Evolutionary conservation across 92 coral and sea anemone species (phyloP).

Genomic region (Micromussa lordhowensis): DNA sequence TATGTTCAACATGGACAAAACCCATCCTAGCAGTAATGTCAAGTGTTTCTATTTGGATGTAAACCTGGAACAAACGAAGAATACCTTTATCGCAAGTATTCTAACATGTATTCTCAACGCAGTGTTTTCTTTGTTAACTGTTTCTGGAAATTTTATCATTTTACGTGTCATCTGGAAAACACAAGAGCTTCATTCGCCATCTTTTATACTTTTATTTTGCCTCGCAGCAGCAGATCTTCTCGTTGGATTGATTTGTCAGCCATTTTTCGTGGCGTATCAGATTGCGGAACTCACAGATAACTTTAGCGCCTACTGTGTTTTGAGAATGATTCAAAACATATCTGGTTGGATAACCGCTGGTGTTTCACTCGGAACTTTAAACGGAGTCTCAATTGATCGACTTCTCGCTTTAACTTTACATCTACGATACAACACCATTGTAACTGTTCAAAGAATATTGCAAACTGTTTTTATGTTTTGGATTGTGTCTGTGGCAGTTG

Average conservation of each 20-base stretch:
- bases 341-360: constrained; percentile 35
- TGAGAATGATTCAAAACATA: constrained; percentile 11
- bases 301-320: neutral
- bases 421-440: constrained; percentile 31
- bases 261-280: constrained; percentile 27
- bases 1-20: neutral
- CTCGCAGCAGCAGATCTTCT: constrained; percentile 39
- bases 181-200: constrained; percentile 13
- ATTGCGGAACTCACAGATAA: neutral
- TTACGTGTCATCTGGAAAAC: constrained; percentile 7
- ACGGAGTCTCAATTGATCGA: constrained; percentile 32
- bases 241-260: constrained; percentile 30
- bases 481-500: constrained; percentile 1
- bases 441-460: constrained; percentile 20
- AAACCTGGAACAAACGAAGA: neutral
- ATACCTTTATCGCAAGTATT: constrained; percentile 15
- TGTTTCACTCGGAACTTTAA: constrained; percentile 24
- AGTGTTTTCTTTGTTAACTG: constrained; percentile 15
- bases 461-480: constrained; percentile 13
- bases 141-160: constrained; percentile 8
- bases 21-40: neutral
- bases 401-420: constrained; percentile 37
- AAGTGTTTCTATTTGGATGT: neutral
- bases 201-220: constrained; percentile 24
- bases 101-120: constrained; percentile 21